Base-by-base conservation (phyloP, 2,113 vertebrate species). In the Kryptolebias marmoratus region DNA sequence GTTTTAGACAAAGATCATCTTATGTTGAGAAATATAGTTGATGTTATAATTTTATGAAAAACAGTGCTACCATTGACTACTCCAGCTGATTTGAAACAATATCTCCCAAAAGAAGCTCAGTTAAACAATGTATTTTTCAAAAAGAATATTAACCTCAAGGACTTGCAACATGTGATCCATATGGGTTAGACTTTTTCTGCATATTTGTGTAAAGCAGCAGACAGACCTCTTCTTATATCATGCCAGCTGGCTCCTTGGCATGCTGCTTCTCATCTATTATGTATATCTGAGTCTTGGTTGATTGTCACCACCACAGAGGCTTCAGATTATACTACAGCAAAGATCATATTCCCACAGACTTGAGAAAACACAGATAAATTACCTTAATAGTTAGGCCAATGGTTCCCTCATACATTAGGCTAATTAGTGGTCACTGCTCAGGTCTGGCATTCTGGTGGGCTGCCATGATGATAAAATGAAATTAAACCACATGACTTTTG, bases 401-500 rank as follows among this genome's bases (percentile, higher is more conserved):
- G 55, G 71, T 88, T 91, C 73, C 75, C 82, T 91, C 87, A 85
- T 79, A 64, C 80, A 85, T 87, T 80, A 82, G 62, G 54, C 79
- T 88, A 88, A 89, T 92, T 93, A 91, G 78, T n/a, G 28, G 61
- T 53, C 57, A 81, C 73, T 55, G 68, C 64, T 81, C 84, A 70
- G 52, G 56, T 79, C 47, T 11, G 3, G 53, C 68, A 54, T 61
- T 67, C 77, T 84, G 81, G 87, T 83, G 81, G 65, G 75, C 70
- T 73, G 75, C 78, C 67, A 62, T 62, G 2, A 65, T 72, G 69
- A 9, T 5, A 13, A 70, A 79, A 77, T 60, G 84, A 82, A 90
- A 77, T 86, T 68, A 59, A 72, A 84, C 82, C 83, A 88, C 88
- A 84, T 88, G 87, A 85, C 82, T 90, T 83, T 84, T 81, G 85